phyloP scores from a whole-genome alignment of 2,113 vertebrate genomes.

The Chaetodon trifascialis region DNA sequence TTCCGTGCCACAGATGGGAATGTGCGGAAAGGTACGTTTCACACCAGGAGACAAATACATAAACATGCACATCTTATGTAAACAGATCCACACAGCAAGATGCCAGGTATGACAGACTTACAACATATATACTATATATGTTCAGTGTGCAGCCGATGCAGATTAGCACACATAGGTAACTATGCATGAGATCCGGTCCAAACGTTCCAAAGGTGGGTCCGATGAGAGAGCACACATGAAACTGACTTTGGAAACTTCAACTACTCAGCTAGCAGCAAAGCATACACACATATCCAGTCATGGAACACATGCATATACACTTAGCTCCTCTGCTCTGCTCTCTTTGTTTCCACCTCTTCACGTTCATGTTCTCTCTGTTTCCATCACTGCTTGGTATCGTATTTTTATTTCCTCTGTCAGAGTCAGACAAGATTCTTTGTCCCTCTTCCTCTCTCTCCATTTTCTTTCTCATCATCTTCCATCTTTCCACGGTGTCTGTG shows the following conservation, averaged over 20 bases:
- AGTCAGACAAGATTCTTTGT: constrained; percentile 57
- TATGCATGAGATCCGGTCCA: neutral
- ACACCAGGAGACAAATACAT: constrained; percentile 56
- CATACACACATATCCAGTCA: constrained; percentile 17
- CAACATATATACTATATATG: constrained; percentile 15
- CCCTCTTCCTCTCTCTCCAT: constrained; percentile 33
- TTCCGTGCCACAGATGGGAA: constrained; percentile 93
- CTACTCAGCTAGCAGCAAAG: constrained; percentile 37
- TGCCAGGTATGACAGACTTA: constrained; percentile 44
- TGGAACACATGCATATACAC: constrained; percentile 43
- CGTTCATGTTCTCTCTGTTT: constrained; percentile 64
- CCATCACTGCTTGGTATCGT: constrained; percentile 67
- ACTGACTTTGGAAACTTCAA: constrained; percentile 26
- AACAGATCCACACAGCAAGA: constrained; percentile 53
- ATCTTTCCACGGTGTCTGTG: constrained; percentile 53
- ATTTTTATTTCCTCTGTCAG: constrained; percentile 64
- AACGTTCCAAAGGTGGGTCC: constrained; percentile 14
- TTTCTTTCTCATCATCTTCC: constrained; percentile 48
- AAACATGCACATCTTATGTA: constrained; percentile 54
- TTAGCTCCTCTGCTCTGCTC: constrained; percentile 70
- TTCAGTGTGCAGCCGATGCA: constrained; percentile 36
- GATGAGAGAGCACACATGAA: constrained; percentile 26
- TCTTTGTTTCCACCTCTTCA: constrained; percentile 71
- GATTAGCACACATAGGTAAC: constrained; percentile 19
- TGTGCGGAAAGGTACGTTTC: constrained; percentile 91